Conservation (phyloP, 1,140 invertebrate species). For the Linepithema humile region DNA sequence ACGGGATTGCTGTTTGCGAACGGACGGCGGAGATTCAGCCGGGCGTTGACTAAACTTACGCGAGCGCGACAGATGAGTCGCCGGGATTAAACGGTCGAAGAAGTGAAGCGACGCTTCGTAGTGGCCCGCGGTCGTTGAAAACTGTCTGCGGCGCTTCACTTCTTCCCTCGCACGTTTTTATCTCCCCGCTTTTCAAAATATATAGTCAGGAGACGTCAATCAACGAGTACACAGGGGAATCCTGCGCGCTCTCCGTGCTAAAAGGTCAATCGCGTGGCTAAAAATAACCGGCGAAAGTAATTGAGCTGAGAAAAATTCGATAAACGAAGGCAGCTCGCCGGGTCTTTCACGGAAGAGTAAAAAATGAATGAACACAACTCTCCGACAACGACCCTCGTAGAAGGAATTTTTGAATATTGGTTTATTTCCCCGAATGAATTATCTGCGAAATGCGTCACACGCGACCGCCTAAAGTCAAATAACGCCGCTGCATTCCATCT, state of each 20-base stretch:
- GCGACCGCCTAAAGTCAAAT: background rate
- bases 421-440: background rate
- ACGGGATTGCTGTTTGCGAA: background rate
- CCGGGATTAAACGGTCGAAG: background rate
- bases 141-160: background rate
- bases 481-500: background rate
- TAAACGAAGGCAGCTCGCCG: background rate
- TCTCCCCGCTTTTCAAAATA: background rate
- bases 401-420: background rate
- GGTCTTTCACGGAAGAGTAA: background rate
- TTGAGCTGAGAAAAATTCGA: conserved; percentile 14
- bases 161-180: background rate
- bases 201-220: background rate
- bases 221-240: background rate
- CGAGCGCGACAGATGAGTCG: background rate
- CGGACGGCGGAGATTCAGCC: background rate
- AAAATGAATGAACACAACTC: background rate
- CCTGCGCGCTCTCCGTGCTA: background rate
- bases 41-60: background rate
- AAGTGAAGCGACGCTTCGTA: background rate
- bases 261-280: conserved; percentile 16
- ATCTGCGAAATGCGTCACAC: background rate
- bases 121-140: background rate
- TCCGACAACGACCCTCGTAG: background rate
- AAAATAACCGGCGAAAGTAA: background rate